phyloP scores from a whole-genome alignment of 2,888 invertebrate species.

The Alviniconcha strummeri region DNA sequence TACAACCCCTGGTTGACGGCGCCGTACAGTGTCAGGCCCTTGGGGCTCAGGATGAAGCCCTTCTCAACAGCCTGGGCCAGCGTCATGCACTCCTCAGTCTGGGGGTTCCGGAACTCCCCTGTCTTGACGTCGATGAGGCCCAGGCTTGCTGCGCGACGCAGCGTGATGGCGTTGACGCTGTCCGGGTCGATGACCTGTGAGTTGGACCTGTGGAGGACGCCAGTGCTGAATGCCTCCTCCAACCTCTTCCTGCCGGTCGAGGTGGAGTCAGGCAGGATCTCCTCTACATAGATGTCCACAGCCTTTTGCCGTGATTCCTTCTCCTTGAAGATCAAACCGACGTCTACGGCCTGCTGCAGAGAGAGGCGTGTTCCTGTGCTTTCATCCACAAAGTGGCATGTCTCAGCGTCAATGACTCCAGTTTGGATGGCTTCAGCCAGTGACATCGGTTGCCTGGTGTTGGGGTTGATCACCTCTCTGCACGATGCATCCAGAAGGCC shows the following conservation, averaged over 20 bases:
- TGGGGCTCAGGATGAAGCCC: slow-evolving; percentile 65
- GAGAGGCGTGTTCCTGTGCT: slow-evolving; percentile 77
- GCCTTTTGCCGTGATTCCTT: slow-evolving; percentile 50
- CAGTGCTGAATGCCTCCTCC: slow-evolving; percentile 64
- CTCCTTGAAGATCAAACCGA: slow-evolving; percentile 44
- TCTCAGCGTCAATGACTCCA: slow-evolving; percentile 62
- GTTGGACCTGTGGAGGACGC: slow-evolving; percentile 61
- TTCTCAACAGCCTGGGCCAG: slow-evolving; percentile 61
- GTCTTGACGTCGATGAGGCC: slow-evolving; percentile 75
- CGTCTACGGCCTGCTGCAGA: slow-evolving; percentile 74
- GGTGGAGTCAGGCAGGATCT: slow-evolving; percentile 56
- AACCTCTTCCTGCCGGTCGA: slow-evolving; percentile 53
- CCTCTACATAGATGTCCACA: slow-evolving; percentile 63
- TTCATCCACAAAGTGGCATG: slow-evolving; percentile 78
- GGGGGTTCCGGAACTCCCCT: slow-evolving; percentile 66
- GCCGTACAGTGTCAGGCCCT: slow-evolving; percentile 62
- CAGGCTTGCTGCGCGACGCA: slow-evolving; percentile 70
- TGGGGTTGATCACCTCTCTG: slow-evolving; percentile 44
- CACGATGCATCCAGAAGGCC: slow-evolving; percentile 77
- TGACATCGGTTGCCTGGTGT: slow-evolving; percentile 80
- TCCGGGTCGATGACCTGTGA: slow-evolving; percentile 68
- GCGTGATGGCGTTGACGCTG: slow-evolving; percentile 61
- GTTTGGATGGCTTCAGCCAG: slow-evolving; percentile 84
- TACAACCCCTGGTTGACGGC: slow-evolving; percentile 72
- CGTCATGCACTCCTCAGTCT: slow-evolving; percentile 62